Evolutionary conservation across 53 echinoderm and acorn worm species (phyloP), one percentile per base, ranked within the genome.

Genomic region (Echinarachnius parma): DNA sequence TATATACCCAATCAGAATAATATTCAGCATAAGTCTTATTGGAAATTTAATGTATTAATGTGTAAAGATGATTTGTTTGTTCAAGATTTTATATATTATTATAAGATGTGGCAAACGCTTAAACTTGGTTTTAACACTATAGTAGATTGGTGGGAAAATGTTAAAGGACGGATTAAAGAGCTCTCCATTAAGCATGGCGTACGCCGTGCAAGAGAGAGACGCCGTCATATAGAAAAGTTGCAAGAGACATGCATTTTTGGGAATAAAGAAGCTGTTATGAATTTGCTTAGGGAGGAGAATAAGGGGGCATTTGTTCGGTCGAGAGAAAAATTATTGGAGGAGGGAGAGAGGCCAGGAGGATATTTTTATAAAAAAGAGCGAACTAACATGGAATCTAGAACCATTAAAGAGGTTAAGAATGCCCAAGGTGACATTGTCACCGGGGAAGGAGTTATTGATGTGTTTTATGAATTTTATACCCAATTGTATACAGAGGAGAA

Each of bases 21-120:
- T 19, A 60, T 55, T n/a, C n/a, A n/a, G n/a, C n/a, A n/a, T 9
- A 74, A 47, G 19, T 79, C 83, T 3, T 48, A 36, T 21, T 88
- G 80, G 88, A 83, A 88, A 28, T 83, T 55, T 31, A 80, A 83
- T 67, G 67, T 67, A 18, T 80, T 48, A 4, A 15, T 83, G 2
- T 48, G 72, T 23, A 21, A 75, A 7, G 50, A 83, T 62, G 46
- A 28, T 15, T 2, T 46, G 10, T 77, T 82, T 82, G 29, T 61
- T n/a, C 13, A 46, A 2, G 65, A 82, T 7, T 75, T 80, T 21
- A 31, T 46, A 1, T 37, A 10, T 45, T 15, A 75, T 21, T 80
- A 76, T 31, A 0, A 22, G 14, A n/a, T 62, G n/a, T 87, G 82
- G 82, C 29, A 36, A 34, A 77, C 77, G 31, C 52, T 86, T 2